These are phyloP conservation scores for Hyposmocoma kahamanoa DNA, from an alignment of 1,140 invertebrate genomes.

Conservation along the genomic window DNA sequence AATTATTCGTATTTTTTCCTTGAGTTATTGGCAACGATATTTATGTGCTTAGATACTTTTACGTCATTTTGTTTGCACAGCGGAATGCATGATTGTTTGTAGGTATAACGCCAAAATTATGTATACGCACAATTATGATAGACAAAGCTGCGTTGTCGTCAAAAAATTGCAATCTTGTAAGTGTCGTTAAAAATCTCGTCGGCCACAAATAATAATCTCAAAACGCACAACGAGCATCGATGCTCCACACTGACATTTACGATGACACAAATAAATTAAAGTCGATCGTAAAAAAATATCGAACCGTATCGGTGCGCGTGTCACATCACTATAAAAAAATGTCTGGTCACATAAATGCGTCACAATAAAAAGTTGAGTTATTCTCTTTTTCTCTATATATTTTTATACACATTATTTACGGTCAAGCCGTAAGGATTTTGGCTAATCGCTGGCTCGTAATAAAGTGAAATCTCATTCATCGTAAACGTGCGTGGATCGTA, in stretches of 20 bases:
- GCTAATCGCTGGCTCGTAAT: conserved; percentile 45
- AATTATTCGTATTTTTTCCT: no score
- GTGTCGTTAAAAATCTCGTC: conserved; percentile 53
- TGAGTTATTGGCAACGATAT: no score
- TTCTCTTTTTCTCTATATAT: conserved; percentile 32
- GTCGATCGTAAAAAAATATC: conserved; percentile 56
- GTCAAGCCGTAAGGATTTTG: conserved; percentile 42
- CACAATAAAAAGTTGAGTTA: conserved; percentile 56
- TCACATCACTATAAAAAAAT: conserved; percentile 51
- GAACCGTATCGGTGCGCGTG: conserved; percentile 53
- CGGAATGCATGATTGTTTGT: no score
- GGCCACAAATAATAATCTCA: conserved; percentile 53
- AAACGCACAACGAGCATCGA: conserved; percentile 38
- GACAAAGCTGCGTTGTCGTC: no score
- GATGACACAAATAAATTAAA: conserved; percentile 61
- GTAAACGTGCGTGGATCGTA: conserved; percentile 25
- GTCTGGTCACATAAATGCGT: conserved; percentile 40
- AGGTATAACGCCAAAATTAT: no score
- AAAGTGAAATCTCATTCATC: conserved; percentile 23
- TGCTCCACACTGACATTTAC: conserved; percentile 53
- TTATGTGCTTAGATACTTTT: no score
- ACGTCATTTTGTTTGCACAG: no score
- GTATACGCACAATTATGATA: no score
- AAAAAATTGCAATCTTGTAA: conserved; percentile 44
- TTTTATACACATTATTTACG: conserved; percentile 38